Conservation (phyloP, 2,888 invertebrate genomes). For the Rotaria macrura region DNA sequence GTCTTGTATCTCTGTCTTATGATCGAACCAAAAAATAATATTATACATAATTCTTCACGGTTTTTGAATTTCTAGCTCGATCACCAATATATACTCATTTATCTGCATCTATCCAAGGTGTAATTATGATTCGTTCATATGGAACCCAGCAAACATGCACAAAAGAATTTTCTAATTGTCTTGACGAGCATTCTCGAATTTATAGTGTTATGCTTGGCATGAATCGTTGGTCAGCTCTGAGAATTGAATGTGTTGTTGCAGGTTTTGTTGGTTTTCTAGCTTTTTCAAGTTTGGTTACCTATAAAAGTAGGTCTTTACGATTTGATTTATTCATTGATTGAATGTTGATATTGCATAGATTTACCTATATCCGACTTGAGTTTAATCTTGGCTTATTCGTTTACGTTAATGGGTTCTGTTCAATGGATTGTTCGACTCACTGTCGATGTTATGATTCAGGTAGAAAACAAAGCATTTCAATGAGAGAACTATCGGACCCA, state of each 20-base stretch:
- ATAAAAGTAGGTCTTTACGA: background rate
- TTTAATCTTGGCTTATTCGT: slow-evolving; percentile 46
- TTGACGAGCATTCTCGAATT: slow-evolving; percentile 24
- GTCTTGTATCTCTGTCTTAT: background rate
- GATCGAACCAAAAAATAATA: no score
- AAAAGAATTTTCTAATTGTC: slow-evolving; percentile 27
- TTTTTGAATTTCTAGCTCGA: background rate
- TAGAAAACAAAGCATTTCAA: slow-evolving; percentile 38
- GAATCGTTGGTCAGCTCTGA: slow-evolving; percentile 59
- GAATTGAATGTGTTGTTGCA: slow-evolving; percentile 51
- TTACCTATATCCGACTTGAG: slow-evolving; percentile 34
- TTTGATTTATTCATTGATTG: no score
- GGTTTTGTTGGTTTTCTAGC: background rate
- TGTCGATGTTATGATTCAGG: slow-evolving; percentile 60
- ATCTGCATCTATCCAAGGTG: slow-evolving; percentile 25
- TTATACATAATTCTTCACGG: no score
- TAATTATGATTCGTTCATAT: slow-evolving; percentile 24
- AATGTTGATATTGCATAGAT: background rate
- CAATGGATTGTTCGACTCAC: slow-evolving; percentile 85
- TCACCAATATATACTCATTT: slow-evolving; percentile 32
- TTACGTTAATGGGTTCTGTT: slow-evolving; percentile 63
- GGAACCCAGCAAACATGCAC: slow-evolving; percentile 13
- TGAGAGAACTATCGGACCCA: no score
- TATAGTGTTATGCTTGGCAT: slow-evolving; percentile 22
- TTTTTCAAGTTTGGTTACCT: background rate